phyloP scores from a whole-genome alignment of 2,113 vertebrate genomes.

The Podilymbus podiceps region DNA sequence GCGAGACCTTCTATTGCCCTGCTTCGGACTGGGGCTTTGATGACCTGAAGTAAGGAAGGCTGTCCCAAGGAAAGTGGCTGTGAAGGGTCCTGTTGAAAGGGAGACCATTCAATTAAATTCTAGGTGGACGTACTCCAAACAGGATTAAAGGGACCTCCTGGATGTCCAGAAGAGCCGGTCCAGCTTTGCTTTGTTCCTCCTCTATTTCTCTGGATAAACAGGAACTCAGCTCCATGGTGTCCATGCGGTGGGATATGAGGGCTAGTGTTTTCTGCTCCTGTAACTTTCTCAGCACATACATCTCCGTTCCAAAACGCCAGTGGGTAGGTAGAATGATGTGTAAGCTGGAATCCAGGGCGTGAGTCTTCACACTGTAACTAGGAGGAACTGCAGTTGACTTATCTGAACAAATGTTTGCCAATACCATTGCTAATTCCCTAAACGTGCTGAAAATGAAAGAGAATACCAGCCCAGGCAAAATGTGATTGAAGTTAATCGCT shows the following conservation, averaged over 20 bases:
- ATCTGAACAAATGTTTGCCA: neutral
- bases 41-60: neutral
- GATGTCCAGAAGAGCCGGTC: neutral
- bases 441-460: conserved; percentile 17
- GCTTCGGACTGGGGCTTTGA: neutral
- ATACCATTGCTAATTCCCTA: conserved; percentile 1
- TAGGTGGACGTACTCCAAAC: neutral
- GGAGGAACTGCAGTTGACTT: neutral
- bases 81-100: neutral
- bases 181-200: neutral
- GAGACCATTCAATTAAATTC: neutral
- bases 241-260: neutral
- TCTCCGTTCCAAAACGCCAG: neutral
- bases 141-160: neutral
- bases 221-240: neutral
- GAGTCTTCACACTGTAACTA: neutral
- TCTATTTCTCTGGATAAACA: neutral
- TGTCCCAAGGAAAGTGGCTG: neutral
- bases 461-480: neutral
- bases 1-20: neutral
- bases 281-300: neutral
- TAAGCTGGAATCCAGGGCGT: neutral
- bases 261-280: neutral
- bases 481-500: conserved; percentile 17
- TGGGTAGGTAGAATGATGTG: neutral